Percentiles rank a stretch among this genome's conserved stretches.
Conservation (phyloP, 2,888 invertebrate species). For the Agrilus biguttatus region DNA sequence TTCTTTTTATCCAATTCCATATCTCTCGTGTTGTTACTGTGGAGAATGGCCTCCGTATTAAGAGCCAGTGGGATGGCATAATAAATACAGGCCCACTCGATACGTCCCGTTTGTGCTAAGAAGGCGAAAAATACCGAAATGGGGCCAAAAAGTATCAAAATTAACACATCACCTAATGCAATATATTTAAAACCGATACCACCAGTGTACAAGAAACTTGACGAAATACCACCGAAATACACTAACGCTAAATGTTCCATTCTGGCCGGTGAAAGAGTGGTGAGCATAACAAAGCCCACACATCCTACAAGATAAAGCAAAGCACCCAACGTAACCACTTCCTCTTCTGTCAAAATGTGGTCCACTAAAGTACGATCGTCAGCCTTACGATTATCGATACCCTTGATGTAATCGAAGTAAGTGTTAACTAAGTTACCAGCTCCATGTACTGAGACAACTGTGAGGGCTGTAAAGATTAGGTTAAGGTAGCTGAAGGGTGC, state of each 20-base stretch:
- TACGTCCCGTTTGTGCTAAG: conserved; percentile 79
- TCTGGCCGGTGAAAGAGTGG: conserved; percentile 65
- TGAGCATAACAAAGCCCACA: conserved; percentile 28
- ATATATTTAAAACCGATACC: conserved; percentile 93
- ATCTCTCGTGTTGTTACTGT: conserved; percentile 90
- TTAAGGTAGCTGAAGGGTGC: conserved; percentile 66
- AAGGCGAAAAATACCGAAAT: conserved; percentile 88
- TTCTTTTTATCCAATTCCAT: conserved; percentile 75
- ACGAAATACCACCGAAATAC: conserved; percentile 89
- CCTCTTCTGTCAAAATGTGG: conserved; percentile 67
- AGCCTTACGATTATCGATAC: conserved; percentile 88
- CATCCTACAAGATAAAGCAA: conserved; percentile 79
- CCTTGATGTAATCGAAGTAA: conserved; percentile 88
- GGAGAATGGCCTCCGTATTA: conserved; percentile 89
- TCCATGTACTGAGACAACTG: conserved; percentile 84
- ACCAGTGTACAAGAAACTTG: conserved; percentile 92
- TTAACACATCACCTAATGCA: conserved; percentile 82
- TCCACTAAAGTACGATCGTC: conserved; percentile 93
- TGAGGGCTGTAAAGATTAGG: conserved; percentile 68
- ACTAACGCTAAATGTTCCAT: conserved; percentile 91
- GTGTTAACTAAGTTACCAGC: conserved; percentile 96
- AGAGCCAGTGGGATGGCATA: conserved; percentile 89
- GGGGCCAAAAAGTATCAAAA: conserved; percentile 87
- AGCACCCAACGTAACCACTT: conserved; percentile 78
- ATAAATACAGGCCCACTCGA: conserved; percentile 83